Conservation (phyloP, 1,140 invertebrate species). For the Drusus annulatus region DNA sequence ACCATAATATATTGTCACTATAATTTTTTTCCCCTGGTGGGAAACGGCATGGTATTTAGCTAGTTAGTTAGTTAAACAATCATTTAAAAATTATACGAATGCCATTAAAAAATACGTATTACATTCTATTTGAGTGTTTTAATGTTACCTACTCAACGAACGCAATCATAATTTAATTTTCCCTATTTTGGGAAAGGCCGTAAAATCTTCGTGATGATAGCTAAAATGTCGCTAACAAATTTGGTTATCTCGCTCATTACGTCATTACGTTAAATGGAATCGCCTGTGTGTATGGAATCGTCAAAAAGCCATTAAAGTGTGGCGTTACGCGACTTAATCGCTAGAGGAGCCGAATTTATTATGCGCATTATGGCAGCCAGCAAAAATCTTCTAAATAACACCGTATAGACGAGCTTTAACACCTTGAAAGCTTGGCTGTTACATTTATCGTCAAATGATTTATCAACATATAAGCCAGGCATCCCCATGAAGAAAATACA, state of each 20-base stretch:
- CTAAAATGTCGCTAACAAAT: slow-evolving; percentile 14
- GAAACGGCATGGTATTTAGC: no score
- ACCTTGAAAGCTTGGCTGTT: background rate
- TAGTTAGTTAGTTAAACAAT: no score
- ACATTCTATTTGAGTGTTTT: no score
- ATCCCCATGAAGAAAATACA: no score
- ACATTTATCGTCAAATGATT: no score
- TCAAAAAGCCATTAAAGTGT: slow-evolving; percentile 32
- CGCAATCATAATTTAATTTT: background rate
- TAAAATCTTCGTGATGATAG: slow-evolving; percentile 3
- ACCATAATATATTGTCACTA: no score
- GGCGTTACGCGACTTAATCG: slow-evolving; percentile 32
- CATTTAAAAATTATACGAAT: no score
- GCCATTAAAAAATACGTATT: no score
- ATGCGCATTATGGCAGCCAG: slow-evolving; percentile 21
- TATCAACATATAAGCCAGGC: no score
- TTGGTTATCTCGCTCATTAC: slow-evolving; percentile 28
- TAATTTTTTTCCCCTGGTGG: no score
- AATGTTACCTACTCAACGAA: no score
- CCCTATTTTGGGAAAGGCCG: background rate
- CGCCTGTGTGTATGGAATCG: slow-evolving; percentile 5
- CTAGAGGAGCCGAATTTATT: slow-evolving; percentile 32
- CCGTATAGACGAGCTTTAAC: slow-evolving; percentile 23
- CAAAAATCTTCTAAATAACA: slow-evolving; percentile 46
- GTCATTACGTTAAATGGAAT: slow-evolving; percentile 36